Evolutionary conservation across 1,140 invertebrate genomes (phyloP).

Genomic region (Mercenaria mercenaria): DNA sequence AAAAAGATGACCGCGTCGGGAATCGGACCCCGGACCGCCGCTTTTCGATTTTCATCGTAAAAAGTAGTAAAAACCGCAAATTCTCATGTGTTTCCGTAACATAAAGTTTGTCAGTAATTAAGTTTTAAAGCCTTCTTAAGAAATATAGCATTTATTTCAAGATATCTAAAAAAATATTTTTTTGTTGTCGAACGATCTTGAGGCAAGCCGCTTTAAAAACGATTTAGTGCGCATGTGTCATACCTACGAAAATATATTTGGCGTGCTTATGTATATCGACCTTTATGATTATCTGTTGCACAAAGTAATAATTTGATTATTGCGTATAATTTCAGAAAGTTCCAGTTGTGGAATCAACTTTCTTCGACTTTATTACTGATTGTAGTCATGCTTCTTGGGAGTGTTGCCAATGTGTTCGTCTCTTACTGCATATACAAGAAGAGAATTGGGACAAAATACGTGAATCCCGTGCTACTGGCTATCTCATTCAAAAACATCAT

Average conservation of each 20-base stretch:
- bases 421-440: slow-evolving; percentile 10
- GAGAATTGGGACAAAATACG: slow-evolving; percentile 12
- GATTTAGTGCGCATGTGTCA: too few relatives aligned
- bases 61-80: too few relatives aligned
- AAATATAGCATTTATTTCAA: too few relatives aligned
- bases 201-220: too few relatives aligned
- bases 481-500: slow-evolving; percentile 33
- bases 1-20: too few relatives aligned
- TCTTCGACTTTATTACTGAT: background rate
- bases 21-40: too few relatives aligned
- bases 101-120: too few relatives aligned
- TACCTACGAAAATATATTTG: background rate
- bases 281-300: background rate
- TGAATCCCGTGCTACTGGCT: slow-evolving; percentile 31
- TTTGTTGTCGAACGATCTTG: too few relatives aligned
- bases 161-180: too few relatives aligned
- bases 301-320: background rate
- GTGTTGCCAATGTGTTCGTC: slow-evolving; percentile 9
- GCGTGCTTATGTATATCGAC: background rate
- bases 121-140: too few relatives aligned
- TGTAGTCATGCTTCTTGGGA: background rate
- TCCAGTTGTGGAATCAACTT: slow-evolving; percentile 19
- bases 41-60: too few relatives aligned
- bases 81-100: too few relatives aligned
- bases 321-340: slow-evolving; percentile 17